Percentiles rank a stretch among this genome's conserved stretches.
phyloP scores from a whole-genome alignment of 1,140 invertebrate species.

The Cyclina sinensis region DNA sequence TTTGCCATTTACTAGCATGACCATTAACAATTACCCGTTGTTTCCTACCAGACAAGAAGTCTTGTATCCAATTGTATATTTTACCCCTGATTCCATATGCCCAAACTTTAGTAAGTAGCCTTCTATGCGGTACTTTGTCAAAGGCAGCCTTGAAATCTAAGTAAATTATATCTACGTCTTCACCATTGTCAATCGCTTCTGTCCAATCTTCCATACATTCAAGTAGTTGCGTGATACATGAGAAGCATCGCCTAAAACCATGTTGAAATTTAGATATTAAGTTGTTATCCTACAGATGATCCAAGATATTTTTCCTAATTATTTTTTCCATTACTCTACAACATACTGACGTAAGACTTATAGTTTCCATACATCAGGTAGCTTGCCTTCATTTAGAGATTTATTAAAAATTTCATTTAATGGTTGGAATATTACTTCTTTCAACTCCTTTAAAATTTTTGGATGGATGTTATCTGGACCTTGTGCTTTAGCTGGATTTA shows the following conservation, averaged over 20 bases:
- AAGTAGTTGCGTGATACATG: conserved; percentile 5
- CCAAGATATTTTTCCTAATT: background rate
- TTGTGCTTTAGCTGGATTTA: conserved; percentile 1
- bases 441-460: background rate
- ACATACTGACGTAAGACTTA: background rate
- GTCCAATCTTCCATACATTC: conserved; percentile 3
- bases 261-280: conserved; percentile 10
- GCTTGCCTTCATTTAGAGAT: background rate
- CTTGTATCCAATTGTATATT: conserved; percentile 9
- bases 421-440: background rate
- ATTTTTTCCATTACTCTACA: conserved; percentile 17
- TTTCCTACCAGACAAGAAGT: conserved; percentile 9
- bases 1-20: background rate
- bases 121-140: conserved; percentile 32
- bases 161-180: background rate
- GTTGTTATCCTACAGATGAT: conserved; percentile 14
- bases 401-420: background rate
- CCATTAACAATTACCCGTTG: conserved; percentile 38
- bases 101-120: conserved; percentile 54
- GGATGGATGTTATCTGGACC: background rate
- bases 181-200: background rate
- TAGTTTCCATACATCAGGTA: background rate
- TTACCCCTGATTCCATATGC: conserved; percentile 22
- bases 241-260: background rate
- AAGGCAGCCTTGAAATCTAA: conserved; percentile 35